Percentiles rank a stretch among this genome's conserved stretches.
These are phyloP conservation scores for Ennomos quercinarius DNA, from an alignment of 2,888 invertebrate species.

Conservation along the genomic window DNA sequence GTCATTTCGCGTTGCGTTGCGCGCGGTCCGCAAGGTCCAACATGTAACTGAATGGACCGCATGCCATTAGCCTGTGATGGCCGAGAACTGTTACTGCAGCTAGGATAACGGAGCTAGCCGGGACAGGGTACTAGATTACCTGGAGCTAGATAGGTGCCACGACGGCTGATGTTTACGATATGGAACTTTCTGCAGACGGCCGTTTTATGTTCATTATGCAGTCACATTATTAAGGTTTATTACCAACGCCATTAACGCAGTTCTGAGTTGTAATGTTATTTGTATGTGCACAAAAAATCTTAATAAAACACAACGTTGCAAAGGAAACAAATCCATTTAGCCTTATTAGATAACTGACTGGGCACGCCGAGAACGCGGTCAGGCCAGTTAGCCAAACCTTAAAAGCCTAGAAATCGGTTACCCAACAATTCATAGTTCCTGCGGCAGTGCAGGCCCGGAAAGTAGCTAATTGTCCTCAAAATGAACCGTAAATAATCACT, in stretches of 20 bases:
- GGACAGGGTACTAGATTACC: conserved; percentile 33
- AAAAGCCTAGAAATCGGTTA: conserved; percentile 39
- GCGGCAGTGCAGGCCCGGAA: conserved; percentile 45
- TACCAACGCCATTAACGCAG: not conserved
- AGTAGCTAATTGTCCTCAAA: conserved; percentile 48
- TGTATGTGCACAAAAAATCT: not conserved
- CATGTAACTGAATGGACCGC: conserved; percentile 42
- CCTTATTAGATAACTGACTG: conserved; percentile 27
- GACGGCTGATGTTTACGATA: conserved; percentile 12
- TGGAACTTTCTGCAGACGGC: not conserved
- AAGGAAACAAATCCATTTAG: conserved; percentile 13
- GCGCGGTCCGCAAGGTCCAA: conserved; percentile 45
- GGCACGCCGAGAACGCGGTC: conserved; percentile 32
- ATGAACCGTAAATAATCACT: conserved; percentile 45
- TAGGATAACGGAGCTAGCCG: conserved; percentile 58
- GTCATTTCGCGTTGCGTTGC: conserved; percentile 39
- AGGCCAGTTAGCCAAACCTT: conserved; percentile 31
- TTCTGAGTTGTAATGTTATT: not conserved
- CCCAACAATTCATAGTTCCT: conserved; percentile 43
- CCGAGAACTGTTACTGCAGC: conserved; percentile 57
- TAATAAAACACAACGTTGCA: not conserved
- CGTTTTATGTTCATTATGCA: conserved; percentile 3
- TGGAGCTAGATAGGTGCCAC: conserved; percentile 8
- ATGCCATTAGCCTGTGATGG: conserved; percentile 48
- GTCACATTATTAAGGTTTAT: not conserved